phyloP scores from a whole-genome alignment of 2,113 vertebrate genomes.

The Baryphthengus martii region DNA sequence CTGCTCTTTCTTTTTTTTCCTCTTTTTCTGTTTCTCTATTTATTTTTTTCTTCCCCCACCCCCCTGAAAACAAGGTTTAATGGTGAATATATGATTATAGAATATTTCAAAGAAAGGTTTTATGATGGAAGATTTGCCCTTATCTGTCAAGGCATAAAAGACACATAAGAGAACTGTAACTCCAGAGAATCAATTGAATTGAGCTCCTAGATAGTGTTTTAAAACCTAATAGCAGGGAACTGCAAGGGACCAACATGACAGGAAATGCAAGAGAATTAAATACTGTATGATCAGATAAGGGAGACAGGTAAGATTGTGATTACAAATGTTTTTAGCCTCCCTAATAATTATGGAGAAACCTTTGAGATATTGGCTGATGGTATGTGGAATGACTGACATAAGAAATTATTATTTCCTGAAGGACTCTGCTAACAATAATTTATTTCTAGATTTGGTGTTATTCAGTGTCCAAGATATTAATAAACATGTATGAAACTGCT shows the following conservation, averaged over 20 bases:
- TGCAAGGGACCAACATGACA: conserved; percentile 22
- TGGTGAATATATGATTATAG: not conserved
- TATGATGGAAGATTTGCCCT: not conserved
- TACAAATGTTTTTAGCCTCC: conserved; percentile 43
- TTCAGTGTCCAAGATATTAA: not conserved
- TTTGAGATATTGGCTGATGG: conserved; percentile 21
- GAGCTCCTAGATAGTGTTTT: conserved; percentile 57
- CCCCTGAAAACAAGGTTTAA: not conserved
- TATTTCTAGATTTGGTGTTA: not conserved
- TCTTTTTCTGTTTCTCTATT: accelerated
- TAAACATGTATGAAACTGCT: not conserved
- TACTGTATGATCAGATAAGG: conserved; percentile 53
- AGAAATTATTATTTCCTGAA: conserved; percentile 32
- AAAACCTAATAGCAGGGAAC: conserved; percentile 48
- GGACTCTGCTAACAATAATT: not conserved
- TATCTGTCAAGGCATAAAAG: not conserved
- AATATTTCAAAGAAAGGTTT: not conserved
- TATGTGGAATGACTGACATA: conserved; percentile 11
- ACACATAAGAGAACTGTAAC: not conserved
- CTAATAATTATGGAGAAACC: conserved; percentile 61
- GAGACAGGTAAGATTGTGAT: conserved; percentile 50
- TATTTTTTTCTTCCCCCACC: accelerated
- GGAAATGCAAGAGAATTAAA: conserved; percentile 51
- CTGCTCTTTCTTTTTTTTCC: not conserved
- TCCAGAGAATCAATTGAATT: conserved; percentile 39